Base-by-base conservation (phyloP, 2,888 invertebrate genomes). In the Calameuta pallipes region DNA sequence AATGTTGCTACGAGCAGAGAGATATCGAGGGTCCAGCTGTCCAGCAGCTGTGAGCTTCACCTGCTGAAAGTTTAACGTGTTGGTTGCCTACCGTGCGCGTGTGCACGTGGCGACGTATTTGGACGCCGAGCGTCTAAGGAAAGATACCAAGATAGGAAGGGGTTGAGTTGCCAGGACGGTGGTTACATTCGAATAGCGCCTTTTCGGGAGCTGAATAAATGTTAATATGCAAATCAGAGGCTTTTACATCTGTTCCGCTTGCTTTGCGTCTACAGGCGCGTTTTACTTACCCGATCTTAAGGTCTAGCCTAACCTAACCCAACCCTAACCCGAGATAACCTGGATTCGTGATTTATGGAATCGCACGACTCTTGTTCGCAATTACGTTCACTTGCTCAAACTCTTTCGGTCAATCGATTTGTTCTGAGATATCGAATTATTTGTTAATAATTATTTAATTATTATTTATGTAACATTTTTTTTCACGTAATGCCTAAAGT, bases 21-120 rank as follows among this genome's bases (percentile, higher is more conserved):
- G 86, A 89, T 90, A 90, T 90, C 89, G 90, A 41, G 15, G 41
- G 89, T 90, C 89, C 90, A 87, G 89, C 89, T 88, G 89, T 89
- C 86, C 87, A 83, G 87, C 88, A 88, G 89, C 88, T 89, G 90
- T 86, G 80, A 77, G 86, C 86, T 89, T 90, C 91, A 91, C 91
- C 91, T 91, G 91, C 90, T 87, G 76, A 68, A 36, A 69, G 82
- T 80, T 79, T 0, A 15, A 13, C 15, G 71, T 71, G 71, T n/a
- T 41, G 41, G 80, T 83, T 74, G 78, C 81, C 76, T 15, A 4
- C 15, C 74, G 79, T 81, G 81, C 81, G 81, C 75, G 76, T 78
- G 75, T 77, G 68, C 56, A 69, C 33, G 69, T 75, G 74, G 36
- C 70, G 75, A 75, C 79, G 77, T 83, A 80, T 81, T 82, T 79